These are phyloP conservation scores for Ornithoptera alexandrae DNA, from an alignment of 2,888 invertebrate species.

Conservation along the genomic window DNA sequence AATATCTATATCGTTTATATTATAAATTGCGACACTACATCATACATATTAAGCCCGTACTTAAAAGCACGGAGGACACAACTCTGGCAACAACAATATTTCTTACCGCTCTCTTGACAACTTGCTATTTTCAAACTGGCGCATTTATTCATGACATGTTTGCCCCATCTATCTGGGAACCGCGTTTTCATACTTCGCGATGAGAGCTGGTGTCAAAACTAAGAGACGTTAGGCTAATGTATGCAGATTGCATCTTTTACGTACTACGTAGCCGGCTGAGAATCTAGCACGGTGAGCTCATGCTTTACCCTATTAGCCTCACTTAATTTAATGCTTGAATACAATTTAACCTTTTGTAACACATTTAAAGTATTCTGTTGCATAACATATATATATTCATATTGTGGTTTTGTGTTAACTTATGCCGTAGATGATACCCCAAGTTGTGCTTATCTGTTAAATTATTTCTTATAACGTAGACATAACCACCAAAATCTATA, in stretches of 20 bases:
- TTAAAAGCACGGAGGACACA: constrained; percentile 31
- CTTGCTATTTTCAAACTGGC: constrained; percentile 57
- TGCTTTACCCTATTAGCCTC: constrained; percentile 59
- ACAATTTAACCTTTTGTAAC: constrained; percentile 30
- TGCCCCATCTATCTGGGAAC: constrained; percentile 66
- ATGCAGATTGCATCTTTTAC: constrained; percentile 77
- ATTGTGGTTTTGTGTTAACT: neutral
- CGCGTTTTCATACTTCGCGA: constrained; percentile 52
- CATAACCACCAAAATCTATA: too few species aligned
- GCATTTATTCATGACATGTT: constrained; percentile 68
- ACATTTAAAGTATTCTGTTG: neutral
- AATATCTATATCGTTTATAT: constrained; percentile 6
- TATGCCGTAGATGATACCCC: too few species aligned
- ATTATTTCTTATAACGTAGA: too few species aligned
- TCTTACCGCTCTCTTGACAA: constrained; percentile 41
- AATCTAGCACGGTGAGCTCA: constrained; percentile 37
- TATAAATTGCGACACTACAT: constrained; percentile 27
- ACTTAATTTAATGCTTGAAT: constrained; percentile 57
- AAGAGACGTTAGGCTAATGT: constrained; percentile 76
- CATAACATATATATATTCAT: too few species aligned
- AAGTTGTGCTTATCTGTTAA: too few species aligned
- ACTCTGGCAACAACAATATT: constrained; percentile 35
- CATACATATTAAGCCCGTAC: constrained; percentile 30
- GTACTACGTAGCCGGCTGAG: constrained; percentile 13
- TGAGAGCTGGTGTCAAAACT: constrained; percentile 78